phyloP scores from a whole-genome alignment of 2,113 vertebrate genomes.

The Eurystomus gularis region DNA sequence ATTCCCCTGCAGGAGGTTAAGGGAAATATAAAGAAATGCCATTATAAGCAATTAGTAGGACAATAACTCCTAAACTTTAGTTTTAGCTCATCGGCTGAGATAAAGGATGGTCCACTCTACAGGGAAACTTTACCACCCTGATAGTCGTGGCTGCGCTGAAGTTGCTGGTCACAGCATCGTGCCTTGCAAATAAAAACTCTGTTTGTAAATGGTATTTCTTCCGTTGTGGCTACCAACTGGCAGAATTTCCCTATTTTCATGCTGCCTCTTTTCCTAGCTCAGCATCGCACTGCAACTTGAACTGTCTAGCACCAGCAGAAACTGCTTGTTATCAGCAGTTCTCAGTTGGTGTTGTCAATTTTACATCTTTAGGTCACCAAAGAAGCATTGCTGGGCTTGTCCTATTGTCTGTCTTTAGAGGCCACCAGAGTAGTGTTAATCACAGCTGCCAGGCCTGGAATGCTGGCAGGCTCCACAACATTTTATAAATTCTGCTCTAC shows the following conservation, averaged over 20 bases:
- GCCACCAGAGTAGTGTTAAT: neutral
- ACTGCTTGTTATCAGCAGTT: neutral
- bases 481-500: neutral
- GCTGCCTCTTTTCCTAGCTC: neutral
- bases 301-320: neutral
- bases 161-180: neutral
- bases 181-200: neutral
- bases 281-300: neutral
- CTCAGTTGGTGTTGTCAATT: neutral
- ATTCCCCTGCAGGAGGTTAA: neutral
- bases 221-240: neutral
- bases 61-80: neutral
- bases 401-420: neutral
- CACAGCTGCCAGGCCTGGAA: neutral
- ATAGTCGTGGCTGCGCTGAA: neutral
- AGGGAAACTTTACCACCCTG: neutral
- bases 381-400: neutral
- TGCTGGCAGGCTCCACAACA: neutral
- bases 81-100: neutral
- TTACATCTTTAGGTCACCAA: neutral
- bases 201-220: neutral
- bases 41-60: neutral
- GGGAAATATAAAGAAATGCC: neutral
- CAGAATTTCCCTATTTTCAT: neutral
- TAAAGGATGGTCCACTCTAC: neutral